Conservation (phyloP, 2,888 invertebrate species). For the Chymomyza amoena region DNA sequence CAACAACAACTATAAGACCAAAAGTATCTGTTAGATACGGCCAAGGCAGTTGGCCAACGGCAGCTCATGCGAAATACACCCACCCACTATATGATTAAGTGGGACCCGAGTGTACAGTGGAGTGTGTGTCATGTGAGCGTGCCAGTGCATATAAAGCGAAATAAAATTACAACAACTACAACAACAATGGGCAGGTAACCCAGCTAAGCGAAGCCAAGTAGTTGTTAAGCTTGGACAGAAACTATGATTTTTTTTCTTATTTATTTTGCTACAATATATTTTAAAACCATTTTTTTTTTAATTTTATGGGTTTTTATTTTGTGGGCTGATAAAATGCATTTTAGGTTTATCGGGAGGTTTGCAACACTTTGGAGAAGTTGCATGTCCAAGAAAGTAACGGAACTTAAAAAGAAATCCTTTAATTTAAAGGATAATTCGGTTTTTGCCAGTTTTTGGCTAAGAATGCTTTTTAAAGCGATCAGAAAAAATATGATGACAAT, state of each 20-base stretch:
- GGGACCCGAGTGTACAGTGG: slow-evolving; percentile 38
- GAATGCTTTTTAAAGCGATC: too few species aligned
- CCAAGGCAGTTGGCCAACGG: slow-evolving; percentile 55
- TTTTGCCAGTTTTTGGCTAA: too few species aligned
- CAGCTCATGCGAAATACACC: slow-evolving; percentile 58
- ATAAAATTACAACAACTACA: slow-evolving; percentile 9
- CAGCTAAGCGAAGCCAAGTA: slow-evolving; percentile 25
- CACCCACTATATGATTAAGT: slow-evolving; percentile 75
- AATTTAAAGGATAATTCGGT: too few species aligned
- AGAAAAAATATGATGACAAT: too few species aligned
- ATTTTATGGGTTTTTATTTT: not conserved
- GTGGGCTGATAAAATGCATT: not conserved
- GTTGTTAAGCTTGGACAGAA: not conserved
- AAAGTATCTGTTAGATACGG: not conserved
- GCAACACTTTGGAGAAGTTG: not conserved
- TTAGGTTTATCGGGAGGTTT: not conserved
- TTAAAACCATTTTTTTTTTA: not conserved
- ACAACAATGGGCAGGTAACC: slow-evolving; percentile 1
- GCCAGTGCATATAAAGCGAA: slow-evolving; percentile 42
- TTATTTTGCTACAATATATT: not conserved
- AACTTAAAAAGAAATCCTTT: not conserved
- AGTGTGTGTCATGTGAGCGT: slow-evolving; percentile 43
- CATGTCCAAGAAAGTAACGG: not conserved
- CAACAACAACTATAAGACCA: not conserved
- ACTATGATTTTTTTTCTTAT: not conserved